Base-by-base conservation (phyloP, 2,888 invertebrate species). In the Spialia ferax region DNA sequence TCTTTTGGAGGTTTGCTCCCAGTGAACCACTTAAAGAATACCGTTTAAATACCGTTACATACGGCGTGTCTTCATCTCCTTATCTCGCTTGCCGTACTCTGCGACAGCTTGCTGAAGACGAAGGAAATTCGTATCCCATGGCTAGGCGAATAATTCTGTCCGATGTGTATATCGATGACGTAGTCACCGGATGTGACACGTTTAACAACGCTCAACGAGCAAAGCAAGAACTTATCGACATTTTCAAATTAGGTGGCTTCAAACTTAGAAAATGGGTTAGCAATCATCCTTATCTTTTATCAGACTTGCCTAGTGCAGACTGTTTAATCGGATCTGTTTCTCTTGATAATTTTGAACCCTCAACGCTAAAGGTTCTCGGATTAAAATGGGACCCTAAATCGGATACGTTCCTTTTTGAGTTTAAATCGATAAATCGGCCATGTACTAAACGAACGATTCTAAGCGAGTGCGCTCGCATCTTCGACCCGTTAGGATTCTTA, bases 401-500 rank as follows among this genome's bases (percentile, higher is more conserved):
- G 20, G 48, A 48, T 48, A 22, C 42, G 22, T 69, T 69, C 54
- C 35, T 59, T 22, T 69, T 69, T 50, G 35, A 63, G 7, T 26
- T 69, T 4, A 48, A 63, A 54, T 59, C 63, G 2, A 11, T 20
- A 7, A 38, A 59, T 32, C 54, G 50, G 23, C 23, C 54, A 11
- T 69, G 68, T 29, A 69, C 68, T 23, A 69, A 69, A 60, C 63
- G 63, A 18, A 18, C 68, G 22, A 63, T 72, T 42, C 63, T 72
- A 1, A 66, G 69, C 15, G 70, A 72, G 52, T 22, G 69, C 20
- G 72, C 72, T 15, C 50, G 71, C 15, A 69, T 73, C 11, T 73
- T 70, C 45, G 73, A 73, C 32, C 71, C 73, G 0, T n/a, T 71
- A n/a, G 71, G 73, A 13, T 70, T 70, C 59, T 35, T 72, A 23